Conservation (phyloP, 2,797 vertebrate genomes). For the Tapera naevia region DNA sequence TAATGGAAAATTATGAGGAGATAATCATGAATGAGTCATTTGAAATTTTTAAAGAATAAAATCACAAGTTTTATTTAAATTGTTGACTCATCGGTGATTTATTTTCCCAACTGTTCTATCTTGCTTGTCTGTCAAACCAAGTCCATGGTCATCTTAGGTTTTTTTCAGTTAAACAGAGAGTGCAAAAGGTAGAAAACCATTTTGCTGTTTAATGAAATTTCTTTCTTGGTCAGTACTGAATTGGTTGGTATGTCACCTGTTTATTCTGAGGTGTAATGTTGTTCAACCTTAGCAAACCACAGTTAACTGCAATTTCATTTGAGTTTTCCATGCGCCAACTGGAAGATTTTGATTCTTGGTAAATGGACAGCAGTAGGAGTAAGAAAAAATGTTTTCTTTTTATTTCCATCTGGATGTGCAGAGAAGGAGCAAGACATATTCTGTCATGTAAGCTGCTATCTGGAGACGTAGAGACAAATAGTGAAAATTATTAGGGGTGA, state of each 20-base stretch:
- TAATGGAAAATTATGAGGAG: constrained; percentile 9
- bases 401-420: constrained; percentile 38
- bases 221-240: not conserved
- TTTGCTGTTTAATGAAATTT: not conserved
- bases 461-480: not conserved
- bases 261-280: not conserved
- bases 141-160: not conserved
- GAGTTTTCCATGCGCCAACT: rapidly evolving
- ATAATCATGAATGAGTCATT: constrained; percentile 54
- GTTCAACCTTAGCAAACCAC: not conserved
- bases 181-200: not conserved
- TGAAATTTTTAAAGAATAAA: constrained; percentile 47
- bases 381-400: constrained; percentile 30
- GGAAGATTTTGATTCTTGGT: not conserved
- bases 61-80: constrained; percentile 63
- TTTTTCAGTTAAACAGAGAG: not conserved
- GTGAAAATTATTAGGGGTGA: not conserved
- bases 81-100: constrained; percentile 59
- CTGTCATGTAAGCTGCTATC: not conserved
- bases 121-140: constrained; percentile 13
- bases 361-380: constrained; percentile 20
- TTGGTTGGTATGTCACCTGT: not conserved
- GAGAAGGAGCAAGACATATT: not conserved
- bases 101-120: constrained; percentile 48
- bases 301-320: not conserved